phyloP scores from a whole-genome alignment of 2,888 invertebrate genomes.

The Hypselothyrea guttata region DNA sequence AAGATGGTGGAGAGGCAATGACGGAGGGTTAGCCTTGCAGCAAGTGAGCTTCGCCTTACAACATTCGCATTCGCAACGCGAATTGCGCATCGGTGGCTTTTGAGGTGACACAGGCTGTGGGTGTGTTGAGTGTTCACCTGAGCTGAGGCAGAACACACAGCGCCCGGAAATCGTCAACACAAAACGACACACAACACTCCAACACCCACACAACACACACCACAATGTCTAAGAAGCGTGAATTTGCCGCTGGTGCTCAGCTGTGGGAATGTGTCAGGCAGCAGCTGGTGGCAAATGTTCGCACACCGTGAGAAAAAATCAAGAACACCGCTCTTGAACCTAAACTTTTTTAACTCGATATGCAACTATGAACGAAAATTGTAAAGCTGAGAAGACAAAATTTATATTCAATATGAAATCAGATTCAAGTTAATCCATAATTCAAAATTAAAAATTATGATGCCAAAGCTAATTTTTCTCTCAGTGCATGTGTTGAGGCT shows the following conservation, averaged over 20 bases:
- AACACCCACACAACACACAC: neutral
- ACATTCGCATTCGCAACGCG: slow-evolving; percentile 31
- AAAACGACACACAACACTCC: slow-evolving; percentile 14
- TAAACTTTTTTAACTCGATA: too few relatives aligned
- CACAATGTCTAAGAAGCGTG: slow-evolving; percentile 62
- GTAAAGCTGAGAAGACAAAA: too few relatives aligned
- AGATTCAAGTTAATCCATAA: too few relatives aligned
- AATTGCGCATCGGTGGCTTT: slow-evolving; percentile 68
- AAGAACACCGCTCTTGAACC: too few relatives aligned
- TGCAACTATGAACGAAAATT: too few relatives aligned
- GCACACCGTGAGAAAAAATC: too few relatives aligned
- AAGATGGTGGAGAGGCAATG: neutral
- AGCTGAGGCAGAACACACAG: slow-evolving; percentile 22
- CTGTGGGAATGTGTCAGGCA: slow-evolving; percentile 54
- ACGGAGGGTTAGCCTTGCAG: slow-evolving; percentile 18
- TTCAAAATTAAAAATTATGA: too few relatives aligned
- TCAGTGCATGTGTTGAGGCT: slow-evolving; percentile 9
- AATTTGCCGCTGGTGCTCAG: slow-evolving; percentile 51
- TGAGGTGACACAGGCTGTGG: slow-evolving; percentile 50
- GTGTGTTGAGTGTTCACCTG: slow-evolving; percentile 14
- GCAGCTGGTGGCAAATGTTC: slow-evolving; percentile 37
- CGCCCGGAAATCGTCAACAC: slow-evolving; percentile 65
- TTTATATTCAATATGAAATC: too few relatives aligned
- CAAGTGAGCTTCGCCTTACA: slow-evolving; percentile 30
- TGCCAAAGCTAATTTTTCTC: too few relatives aligned